Conservation (phyloP, 2,888 invertebrate species). For the Drosophila recens region DNA sequence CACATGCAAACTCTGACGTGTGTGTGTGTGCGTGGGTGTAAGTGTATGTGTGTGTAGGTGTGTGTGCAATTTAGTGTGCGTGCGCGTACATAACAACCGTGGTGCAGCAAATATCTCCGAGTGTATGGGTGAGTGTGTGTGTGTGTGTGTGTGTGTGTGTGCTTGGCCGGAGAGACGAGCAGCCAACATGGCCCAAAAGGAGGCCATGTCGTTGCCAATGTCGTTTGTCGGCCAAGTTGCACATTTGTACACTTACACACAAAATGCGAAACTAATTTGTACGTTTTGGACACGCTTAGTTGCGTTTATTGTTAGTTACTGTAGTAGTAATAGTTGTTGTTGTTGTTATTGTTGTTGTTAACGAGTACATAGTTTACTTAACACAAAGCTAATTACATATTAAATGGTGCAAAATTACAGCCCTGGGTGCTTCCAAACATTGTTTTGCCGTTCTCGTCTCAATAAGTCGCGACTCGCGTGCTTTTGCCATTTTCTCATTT, state of each 20-base stretch:
- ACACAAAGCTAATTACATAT: slow-evolving; percentile 82
- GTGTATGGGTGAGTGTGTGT: slow-evolving; percentile 24
- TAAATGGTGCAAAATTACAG: slow-evolving; percentile 84
- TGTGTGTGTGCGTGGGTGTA: slow-evolving; percentile 28
- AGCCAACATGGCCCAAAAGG: slow-evolving; percentile 23
- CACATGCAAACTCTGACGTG: slow-evolving; percentile 76
- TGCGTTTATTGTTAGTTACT: slow-evolving; percentile 52
- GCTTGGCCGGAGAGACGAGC: slow-evolving; percentile 35
- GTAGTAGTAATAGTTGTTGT: slow-evolving; percentile 36
- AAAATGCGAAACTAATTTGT: slow-evolving; percentile 54
- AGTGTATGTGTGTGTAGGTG: neutral
- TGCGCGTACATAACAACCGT: slow-evolving; percentile 51
- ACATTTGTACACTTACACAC: slow-evolving; percentile 36
- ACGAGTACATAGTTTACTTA: slow-evolving; percentile 76
- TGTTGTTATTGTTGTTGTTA: slow-evolving; percentile 46
- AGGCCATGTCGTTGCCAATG: slow-evolving; percentile 7
- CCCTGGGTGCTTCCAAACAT: slow-evolving; percentile 83
- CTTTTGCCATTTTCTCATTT: slow-evolving; percentile 5
- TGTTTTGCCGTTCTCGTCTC: slow-evolving; percentile 81
- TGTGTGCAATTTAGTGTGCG: slow-evolving; percentile 50
- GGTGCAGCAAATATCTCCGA: slow-evolving; percentile 45
- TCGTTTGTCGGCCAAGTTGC: slow-evolving; percentile 37
- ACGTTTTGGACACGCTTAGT: slow-evolving; percentile 61
- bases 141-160: slow-evolving; percentile 24
- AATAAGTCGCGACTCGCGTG: slow-evolving; percentile 63